phyloP scores from a whole-genome alignment of 1,140 invertebrate genomes.

The Temnothorax curvispinosus region DNA sequence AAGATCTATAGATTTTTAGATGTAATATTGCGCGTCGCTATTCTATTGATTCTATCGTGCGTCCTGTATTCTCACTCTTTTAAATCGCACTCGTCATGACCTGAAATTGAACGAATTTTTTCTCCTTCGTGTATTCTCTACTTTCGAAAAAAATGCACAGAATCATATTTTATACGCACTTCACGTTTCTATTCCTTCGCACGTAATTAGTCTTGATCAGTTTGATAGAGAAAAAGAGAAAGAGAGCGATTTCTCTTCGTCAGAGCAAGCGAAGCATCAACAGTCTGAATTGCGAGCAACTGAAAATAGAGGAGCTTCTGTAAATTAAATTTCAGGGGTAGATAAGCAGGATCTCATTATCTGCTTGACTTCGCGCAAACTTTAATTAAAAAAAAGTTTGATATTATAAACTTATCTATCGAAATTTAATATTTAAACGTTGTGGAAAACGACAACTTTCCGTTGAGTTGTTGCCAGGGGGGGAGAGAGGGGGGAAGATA shows the following conservation, averaged over 20 bases:
- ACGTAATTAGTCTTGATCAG: neutral
- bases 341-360: constrained; percentile 38
- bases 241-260: neutral
- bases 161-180: neutral
- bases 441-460: neutral
- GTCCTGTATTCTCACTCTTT: neutral
- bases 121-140: neutral
- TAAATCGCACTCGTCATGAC: neutral
- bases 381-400: constrained; percentile 23
- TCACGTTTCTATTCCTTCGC: neutral
- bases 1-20: neutral
- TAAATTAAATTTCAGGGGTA: constrained; percentile 8
- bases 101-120: neutral
- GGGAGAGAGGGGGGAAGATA: no score
- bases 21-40: neutral
- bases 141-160: neutral
- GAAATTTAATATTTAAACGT: constrained; percentile 22
- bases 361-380: neutral
- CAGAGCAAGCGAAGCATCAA: neutral
- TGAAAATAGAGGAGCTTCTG: neutral
- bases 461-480: neutral
- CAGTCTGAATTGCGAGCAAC: neutral
- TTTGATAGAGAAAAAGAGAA: neutral
- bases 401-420: constrained; percentile 21
- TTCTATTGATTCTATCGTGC: neutral